Evolutionary conservation across 1,140 invertebrate species (phyloP).

Genomic region (Cyclargus thomasi): DNA sequence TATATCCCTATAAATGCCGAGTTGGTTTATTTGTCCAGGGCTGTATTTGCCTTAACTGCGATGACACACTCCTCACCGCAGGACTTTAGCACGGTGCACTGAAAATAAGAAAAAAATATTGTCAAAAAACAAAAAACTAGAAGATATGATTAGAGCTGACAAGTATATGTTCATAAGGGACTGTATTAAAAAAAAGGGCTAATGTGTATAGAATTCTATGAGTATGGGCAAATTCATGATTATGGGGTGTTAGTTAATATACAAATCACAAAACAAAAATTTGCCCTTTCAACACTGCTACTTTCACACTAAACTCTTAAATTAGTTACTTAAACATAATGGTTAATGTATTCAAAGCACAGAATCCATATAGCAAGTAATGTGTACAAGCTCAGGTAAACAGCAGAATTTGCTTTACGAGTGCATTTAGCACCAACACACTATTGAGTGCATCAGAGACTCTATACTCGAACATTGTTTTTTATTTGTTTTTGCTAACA

Average conservation of each 20-base stretch:
- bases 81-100: constrained; percentile 93
- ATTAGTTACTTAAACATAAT: neutral
- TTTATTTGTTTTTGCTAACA: too few species aligned
- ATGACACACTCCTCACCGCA: constrained; percentile 95
- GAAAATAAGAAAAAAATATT: constrained; percentile 43
- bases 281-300: too few species aligned
- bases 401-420: constrained; percentile 56
- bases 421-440: constrained; percentile 68
- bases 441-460: constrained; percentile 54
- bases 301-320: too few species aligned
- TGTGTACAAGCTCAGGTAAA: constrained; percentile 51
- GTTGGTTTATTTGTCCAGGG: constrained; percentile 89
- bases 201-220: too few species aligned
- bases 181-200: too few species aligned
- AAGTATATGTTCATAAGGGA: too few species aligned
- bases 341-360: constrained; percentile 36
- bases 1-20: constrained; percentile 71
- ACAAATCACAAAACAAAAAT: too few species aligned
- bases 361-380: constrained; percentile 56
- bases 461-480: constrained; percentile 56
- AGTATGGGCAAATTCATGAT: too few species aligned
- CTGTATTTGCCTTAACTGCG: constrained; percentile 94
- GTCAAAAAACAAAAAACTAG: constrained; percentile 1
- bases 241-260: too few species aligned
- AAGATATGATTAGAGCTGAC: too few species aligned